Percentiles rank a stretch among this genome's conserved stretches.
phyloP scores from a whole-genome alignment of 2,797 vertebrate species.

The Tangara arthus region DNA sequence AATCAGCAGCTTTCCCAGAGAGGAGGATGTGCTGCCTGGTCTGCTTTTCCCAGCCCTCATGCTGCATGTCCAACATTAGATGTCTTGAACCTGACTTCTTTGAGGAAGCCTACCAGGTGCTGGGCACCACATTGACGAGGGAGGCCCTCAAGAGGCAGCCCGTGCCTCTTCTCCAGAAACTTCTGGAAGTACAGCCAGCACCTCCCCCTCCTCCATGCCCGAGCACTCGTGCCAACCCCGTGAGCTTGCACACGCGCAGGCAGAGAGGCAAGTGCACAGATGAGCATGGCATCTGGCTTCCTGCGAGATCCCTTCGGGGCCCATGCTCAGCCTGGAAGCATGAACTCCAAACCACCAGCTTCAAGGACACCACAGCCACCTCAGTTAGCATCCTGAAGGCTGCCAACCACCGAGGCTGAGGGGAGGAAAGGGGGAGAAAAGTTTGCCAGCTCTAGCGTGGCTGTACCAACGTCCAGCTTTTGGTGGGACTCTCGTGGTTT shows the following conservation, averaged over 20 bases:
- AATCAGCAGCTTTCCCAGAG: not conserved
- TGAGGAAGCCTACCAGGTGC: not conserved
- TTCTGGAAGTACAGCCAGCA: not conserved
- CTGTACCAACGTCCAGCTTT: not conserved
- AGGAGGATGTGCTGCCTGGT: not conserved
- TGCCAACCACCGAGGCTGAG: not conserved
- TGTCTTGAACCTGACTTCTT: not conserved
- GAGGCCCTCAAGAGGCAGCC: accelerated
- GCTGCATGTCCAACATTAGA: accelerated
- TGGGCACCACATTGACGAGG: accelerated
- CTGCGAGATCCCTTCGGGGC: accelerated
- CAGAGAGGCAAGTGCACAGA: not conserved
- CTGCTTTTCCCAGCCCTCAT: not conserved
- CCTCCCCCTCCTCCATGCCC: not conserved
- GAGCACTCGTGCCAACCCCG: accelerated
- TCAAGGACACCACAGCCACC: not conserved
- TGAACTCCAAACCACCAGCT: not conserved
- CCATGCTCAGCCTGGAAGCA: not conserved
- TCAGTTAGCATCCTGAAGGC: not conserved
- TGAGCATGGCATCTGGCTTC: accelerated
- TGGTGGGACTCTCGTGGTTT: not conserved
- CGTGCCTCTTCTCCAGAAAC: not conserved
- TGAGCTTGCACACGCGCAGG: accelerated
- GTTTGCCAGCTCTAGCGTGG: not conserved
- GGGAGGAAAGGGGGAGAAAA: not conserved